phyloP scores from a whole-genome alignment of 2,888 invertebrate genomes.

The Drosophila sordidula region DNA sequence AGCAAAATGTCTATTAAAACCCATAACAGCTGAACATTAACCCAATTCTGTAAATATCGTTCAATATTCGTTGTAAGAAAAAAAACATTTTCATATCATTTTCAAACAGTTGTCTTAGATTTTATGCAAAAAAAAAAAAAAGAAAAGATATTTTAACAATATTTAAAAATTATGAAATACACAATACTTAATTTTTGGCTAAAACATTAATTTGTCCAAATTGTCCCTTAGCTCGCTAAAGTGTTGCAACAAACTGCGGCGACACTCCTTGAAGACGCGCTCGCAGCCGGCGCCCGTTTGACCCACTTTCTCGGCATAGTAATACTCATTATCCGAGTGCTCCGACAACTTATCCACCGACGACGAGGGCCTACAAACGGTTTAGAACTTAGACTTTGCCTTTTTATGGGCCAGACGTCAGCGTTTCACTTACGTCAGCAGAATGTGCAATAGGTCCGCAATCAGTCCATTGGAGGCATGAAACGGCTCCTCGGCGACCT shows the following conservation, averaged over 20 bases:
- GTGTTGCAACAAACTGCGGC: conserved; percentile 62
- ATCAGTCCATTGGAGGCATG: conserved; percentile 90
- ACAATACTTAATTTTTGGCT: conserved; percentile 1
- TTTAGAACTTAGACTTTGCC: not conserved
- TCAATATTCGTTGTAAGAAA: not conserved
- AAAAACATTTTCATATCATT: not conserved
- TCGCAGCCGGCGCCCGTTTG: conserved; percentile 84
- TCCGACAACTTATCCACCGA: conserved; percentile 88
- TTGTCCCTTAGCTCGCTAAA: conserved; percentile 67
- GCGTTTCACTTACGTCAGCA: conserved; percentile 89
- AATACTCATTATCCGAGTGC: conserved; percentile 90
- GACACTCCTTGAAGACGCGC: conserved; percentile 80
- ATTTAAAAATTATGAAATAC: too few relatives aligned
- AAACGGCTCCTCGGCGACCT: conserved; percentile 90
- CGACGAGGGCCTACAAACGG: conserved; percentile 88
- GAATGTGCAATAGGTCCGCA: conserved; percentile 90
- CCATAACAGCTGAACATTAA: not conserved
- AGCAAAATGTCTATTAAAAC: conserved; percentile 1
- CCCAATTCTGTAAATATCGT: conserved; percentile 1
- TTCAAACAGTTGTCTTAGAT: too few relatives aligned
- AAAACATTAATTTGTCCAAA: conserved; percentile 55
- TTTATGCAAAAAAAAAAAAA: too few relatives aligned
- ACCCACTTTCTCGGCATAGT: conserved; percentile 90
- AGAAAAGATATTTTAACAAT: too few relatives aligned
- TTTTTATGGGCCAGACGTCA: too few relatives aligned